These are phyloP conservation scores for Chaetogeoica ovagalla DNA, from an alignment of 2,888 invertebrate genomes.

Conservation along the genomic window DNA sequence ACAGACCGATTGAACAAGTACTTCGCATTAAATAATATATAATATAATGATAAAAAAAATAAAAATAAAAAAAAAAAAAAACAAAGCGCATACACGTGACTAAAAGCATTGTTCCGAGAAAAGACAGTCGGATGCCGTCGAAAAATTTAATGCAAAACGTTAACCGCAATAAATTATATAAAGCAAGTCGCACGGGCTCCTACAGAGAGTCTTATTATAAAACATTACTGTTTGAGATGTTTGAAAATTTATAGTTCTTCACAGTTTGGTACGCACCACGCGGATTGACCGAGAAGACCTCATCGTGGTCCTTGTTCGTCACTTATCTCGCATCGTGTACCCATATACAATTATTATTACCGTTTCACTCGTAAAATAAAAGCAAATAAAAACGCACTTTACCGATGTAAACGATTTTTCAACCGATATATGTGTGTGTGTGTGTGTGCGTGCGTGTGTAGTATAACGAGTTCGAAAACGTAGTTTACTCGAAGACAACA, in stretches of 20 bases:
- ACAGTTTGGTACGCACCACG: slow-evolving; percentile 8
- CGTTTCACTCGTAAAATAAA: neutral
- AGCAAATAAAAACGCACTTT: slow-evolving; percentile 2
- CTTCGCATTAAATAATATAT: slow-evolving; percentile 45
- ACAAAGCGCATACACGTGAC: slow-evolving; percentile 36
- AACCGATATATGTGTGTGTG: neutral
- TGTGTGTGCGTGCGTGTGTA: neutral
- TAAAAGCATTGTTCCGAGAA: slow-evolving; percentile 53
- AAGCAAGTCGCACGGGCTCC: slow-evolving; percentile 38
- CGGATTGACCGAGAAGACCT: neutral
- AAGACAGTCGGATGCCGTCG: slow-evolving; percentile 51
- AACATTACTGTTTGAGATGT: slow-evolving; percentile 44
- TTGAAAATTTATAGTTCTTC: slow-evolving; percentile 46
- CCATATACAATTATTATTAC: neutral
- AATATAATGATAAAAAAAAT: slow-evolving; percentile 51
- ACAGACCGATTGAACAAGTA: slow-evolving; percentile 50
- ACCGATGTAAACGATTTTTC: slow-evolving; percentile 8
- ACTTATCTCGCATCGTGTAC: neutral
- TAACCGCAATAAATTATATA: slow-evolving; percentile 48
- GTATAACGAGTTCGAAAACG: neutral
- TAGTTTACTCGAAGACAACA: neutral
- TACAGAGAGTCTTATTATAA: slow-evolving; percentile 42
- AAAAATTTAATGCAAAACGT: slow-evolving; percentile 49
- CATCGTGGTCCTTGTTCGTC: no score
- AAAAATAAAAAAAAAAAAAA: slow-evolving; percentile 22